Base-by-base conservation (phyloP, 2,797 vertebrate genomes). In the Neosilurus hyrtlii region DNA sequence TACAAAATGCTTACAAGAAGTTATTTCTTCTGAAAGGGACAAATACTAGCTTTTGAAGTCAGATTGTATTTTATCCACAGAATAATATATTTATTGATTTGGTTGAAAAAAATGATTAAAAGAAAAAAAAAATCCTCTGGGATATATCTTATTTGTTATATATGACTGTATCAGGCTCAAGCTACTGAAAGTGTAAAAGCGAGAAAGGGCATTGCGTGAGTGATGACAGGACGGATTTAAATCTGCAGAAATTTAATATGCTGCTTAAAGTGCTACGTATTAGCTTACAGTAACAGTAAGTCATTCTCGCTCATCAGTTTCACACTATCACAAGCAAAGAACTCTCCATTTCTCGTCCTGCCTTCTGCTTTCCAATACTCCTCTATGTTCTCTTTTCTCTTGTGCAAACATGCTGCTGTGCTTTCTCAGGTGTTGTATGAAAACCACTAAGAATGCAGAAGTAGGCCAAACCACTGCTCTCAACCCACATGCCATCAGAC, bases 251-350 rank as follows among this genome's bases (percentile, higher is more conserved):
- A 70, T 61, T 61, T 9, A 35, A 62, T 6, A 65, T 26, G 35
- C 65, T 70, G 37, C 15, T 26, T 75, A 56, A 82, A 43, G 35
- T 1, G 2, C 30, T 30, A 68, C 20, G 51, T 20, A 54, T 56
- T 11, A 74, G 24, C 26, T 66, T 65, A 82, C 62, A 20, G 2
- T 49, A 82, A 77, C 18, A 77, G 52, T 80, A 88, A 85, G 90
- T 88, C 67, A 4, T 4, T 4, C 24, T 57, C 54, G 26, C 24
- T 90, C 87, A 91, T 91, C 92, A 89, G 72, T 49, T 74, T 71
- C 86, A 90, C 89, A 88, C 87, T 68, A 80, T 86, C 86, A 87
- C 73, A 73, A 80, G 83, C 81, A 56, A 35, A 54, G 18, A 57
- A 57, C 72, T 75, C 52, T 18, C 24, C 11, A 35, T 35, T 56